These are phyloP conservation scores for Galerucella nymphaeae DNA, from an alignment of 2,888 invertebrate species.

Conservation along the genomic window DNA sequence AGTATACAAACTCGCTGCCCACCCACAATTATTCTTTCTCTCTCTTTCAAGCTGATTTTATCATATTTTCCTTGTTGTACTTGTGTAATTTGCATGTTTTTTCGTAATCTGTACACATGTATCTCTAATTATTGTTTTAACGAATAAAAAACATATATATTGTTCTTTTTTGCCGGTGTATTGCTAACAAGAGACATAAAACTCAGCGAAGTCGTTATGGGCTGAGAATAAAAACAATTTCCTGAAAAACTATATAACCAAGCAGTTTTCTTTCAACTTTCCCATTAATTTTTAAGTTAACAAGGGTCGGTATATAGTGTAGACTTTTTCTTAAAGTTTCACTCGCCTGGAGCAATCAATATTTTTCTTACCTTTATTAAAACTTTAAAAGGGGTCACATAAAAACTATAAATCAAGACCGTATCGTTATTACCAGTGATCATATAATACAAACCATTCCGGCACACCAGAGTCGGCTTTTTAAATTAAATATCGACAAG, in stretches of 20 bases:
- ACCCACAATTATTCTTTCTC: too few species aligned
- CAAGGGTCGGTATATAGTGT: constrained; percentile 19
- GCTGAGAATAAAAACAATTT: not conserved
- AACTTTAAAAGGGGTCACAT: constrained; percentile 32
- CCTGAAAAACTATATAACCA: constrained; percentile 22
- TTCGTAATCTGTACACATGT: too few species aligned
- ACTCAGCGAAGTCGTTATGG: not conserved
- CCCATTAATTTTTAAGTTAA: constrained; percentile 23
- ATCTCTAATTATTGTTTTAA: too few species aligned
- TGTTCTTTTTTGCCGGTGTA: not conserved
- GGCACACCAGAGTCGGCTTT: constrained; percentile 14
- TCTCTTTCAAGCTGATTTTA: too few species aligned
- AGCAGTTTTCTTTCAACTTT: constrained; percentile 20
- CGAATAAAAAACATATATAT: not conserved
- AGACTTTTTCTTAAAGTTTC: constrained; percentile 22
- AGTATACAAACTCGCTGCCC: too few species aligned
- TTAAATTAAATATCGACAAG: not conserved
- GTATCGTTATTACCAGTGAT: constrained; percentile 37
- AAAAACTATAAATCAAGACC: constrained; percentile 40
- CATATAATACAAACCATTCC: constrained; percentile 28
- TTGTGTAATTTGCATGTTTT: too few species aligned
- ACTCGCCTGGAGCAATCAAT: constrained; percentile 25
- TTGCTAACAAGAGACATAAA: not conserved
- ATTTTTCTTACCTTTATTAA: constrained; percentile 38
- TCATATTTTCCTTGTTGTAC: too few species aligned